phyloP scores from a whole-genome alignment of 2,113 vertebrate species.

The Indicator indicator region DNA sequence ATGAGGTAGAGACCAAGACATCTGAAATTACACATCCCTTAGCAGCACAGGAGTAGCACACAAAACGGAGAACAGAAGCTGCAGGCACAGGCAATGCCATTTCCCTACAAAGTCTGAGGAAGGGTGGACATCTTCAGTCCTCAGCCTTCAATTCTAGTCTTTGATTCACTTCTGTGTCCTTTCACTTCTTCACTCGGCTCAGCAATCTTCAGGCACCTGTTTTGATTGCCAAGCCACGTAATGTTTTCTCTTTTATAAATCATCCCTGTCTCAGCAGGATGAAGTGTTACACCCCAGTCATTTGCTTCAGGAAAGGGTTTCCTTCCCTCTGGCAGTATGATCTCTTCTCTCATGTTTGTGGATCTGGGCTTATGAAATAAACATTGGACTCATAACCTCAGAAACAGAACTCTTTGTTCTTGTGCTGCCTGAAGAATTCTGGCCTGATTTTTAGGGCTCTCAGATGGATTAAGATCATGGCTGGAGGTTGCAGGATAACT shows the following conservation, averaged over 20 bases:
- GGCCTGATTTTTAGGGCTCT: background rate
- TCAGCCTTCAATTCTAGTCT: background rate
- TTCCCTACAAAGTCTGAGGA: background rate
- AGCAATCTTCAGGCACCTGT: slow-evolving; percentile 34
- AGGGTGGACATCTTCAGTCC: background rate
- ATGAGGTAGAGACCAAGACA: background rate
- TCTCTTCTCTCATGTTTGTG: slow-evolving; percentile 55
- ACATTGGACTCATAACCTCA: background rate
- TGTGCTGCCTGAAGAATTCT: background rate
- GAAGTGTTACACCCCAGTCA: slow-evolving; percentile 35
- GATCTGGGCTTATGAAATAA: slow-evolving; percentile 57
- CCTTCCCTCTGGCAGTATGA: slow-evolving; percentile 59
- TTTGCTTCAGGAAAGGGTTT: slow-evolving; percentile 58
- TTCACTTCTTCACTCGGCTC: background rate
- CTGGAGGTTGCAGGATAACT: background rate
- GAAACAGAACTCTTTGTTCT: slow-evolving; percentile 33
- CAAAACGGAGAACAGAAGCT: background rate
- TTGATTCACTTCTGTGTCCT: background rate
- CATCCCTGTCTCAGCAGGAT: slow-evolving; percentile 28
- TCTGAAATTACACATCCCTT: background rate
- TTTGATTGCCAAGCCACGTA: background rate
- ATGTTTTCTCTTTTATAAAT: slow-evolving; percentile 19
- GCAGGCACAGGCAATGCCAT: background rate
- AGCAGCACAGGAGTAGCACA: background rate
- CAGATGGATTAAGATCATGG: background rate